A percentile compares a stretch with the other conserved stretches of the same genome.
Evolutionary conservation across 1,140 invertebrate genomes (phyloP).

Genomic region (Bilobella aurantiaca): DNA sequence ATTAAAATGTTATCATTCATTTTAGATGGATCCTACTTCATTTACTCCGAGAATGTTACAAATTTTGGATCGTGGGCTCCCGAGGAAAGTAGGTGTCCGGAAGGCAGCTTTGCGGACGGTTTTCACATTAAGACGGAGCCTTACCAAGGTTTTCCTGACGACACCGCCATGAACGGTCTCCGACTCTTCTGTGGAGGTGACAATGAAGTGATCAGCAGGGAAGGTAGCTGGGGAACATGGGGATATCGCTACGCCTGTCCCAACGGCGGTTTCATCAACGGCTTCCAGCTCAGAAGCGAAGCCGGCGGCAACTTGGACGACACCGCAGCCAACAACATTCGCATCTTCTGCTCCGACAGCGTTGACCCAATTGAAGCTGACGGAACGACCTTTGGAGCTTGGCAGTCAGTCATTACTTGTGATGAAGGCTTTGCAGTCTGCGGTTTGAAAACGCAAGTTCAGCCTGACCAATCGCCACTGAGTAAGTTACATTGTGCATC

Average conservation of each 20-base stretch:
- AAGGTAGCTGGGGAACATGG: not conserved
- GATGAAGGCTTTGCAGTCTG: not conserved
- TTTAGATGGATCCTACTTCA: not conserved
- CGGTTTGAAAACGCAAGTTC: constrained; percentile 4
- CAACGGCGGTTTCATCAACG: not conserved
- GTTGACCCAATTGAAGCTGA: not conserved
- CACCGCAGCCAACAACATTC: constrained; percentile 7
- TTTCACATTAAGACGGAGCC: not conserved
- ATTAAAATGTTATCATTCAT: not conserved
- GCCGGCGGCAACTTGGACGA: not conserved
- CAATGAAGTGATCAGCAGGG: not conserved
- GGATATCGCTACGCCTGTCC: not conserved
- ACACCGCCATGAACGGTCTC: not conserved
- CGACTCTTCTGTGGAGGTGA: not conserved
- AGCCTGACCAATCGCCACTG: not conserved
- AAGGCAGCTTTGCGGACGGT: not conserved
- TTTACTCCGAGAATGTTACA: not conserved
- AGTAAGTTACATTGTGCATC: not conserved
- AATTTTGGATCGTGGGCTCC: not conserved
- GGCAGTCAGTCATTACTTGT: not conserved
- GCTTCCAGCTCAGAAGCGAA: constrained; percentile 2
- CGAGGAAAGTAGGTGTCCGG: not conserved
- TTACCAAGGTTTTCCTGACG: not conserved
- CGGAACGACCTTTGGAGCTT: not conserved
- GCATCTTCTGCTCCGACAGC: not conserved